Percentiles rank a stretch among this genome's conserved stretches.
phyloP scores from a whole-genome alignment of 2,888 invertebrate species.

The Rhamphomyia laevipes region DNA sequence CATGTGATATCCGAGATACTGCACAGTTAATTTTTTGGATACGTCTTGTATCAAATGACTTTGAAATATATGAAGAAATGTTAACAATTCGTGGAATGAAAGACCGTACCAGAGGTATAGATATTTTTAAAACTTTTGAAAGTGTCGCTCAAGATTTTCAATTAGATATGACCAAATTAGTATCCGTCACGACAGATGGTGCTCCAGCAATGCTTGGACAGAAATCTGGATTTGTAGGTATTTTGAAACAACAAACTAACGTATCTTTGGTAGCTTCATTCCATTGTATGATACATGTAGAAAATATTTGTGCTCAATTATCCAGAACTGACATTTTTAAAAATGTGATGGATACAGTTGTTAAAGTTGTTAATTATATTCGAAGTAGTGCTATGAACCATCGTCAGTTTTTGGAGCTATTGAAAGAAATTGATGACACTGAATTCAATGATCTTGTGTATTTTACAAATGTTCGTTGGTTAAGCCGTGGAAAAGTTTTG shows the following conservation, averaged over 20 bases:
- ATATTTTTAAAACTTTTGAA: slow-evolving; percentile 7
- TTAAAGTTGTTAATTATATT: background rate
- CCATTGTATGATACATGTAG: no score
- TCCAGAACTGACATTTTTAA: background rate
- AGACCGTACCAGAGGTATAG: no score
- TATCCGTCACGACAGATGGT: slow-evolving; percentile 17
- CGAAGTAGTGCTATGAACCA: background rate
- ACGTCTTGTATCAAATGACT: slow-evolving; percentile 6
- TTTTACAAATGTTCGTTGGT: background rate
- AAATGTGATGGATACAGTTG: background rate
- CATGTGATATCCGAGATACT: slow-evolving; percentile 17
- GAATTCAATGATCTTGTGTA: background rate
- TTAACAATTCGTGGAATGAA: slow-evolving; percentile 9
- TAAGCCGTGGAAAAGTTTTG: background rate
- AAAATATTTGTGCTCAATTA: background rate
- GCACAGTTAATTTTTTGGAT: slow-evolving; percentile 15
- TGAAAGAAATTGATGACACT: background rate
- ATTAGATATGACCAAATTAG: slow-evolving; percentile 12
- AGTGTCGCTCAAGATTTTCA: slow-evolving; percentile 9
- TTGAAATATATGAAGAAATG: slow-evolving; percentile 12
- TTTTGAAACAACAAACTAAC: no score
- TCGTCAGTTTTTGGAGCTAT: background rate
- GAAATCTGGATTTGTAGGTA: slow-evolving; percentile 12
- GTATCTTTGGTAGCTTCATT: no score
- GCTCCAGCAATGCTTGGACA: slow-evolving; percentile 16